phyloP scores from a whole-genome alignment of 2,888 invertebrate species.

The Cheiracanthium punctorium region DNA sequence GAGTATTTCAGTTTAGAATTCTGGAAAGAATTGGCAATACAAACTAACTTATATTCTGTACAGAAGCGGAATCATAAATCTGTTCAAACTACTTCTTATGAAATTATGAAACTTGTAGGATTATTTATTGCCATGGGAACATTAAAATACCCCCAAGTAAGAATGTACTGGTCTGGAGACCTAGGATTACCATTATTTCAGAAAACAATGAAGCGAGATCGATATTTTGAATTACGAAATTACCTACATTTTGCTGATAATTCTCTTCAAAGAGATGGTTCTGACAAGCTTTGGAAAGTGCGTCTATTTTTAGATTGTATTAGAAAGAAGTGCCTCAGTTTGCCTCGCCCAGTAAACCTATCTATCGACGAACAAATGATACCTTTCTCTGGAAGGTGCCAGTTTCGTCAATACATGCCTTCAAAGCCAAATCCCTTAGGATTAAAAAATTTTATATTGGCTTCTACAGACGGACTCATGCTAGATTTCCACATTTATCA shows the following conservation, averaged over 20 bases:
- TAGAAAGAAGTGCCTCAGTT: neutral
- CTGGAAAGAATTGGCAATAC: neutral
- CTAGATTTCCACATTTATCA: slow-evolving; percentile 70
- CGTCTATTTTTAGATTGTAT: neutral
- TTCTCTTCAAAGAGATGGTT: neutral
- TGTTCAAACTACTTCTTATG: neutral
- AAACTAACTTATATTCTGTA: neutral
- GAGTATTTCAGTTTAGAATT: neutral
- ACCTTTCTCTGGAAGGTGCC: slow-evolving; percentile 73
- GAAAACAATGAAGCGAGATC: neutral
- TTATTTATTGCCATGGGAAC: neutral
- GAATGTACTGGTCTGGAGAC: neutral
- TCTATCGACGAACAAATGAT: slow-evolving; percentile 74
- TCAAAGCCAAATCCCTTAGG: slow-evolving; percentile 74
- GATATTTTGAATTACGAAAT: neutral
- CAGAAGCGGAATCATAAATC: neutral
- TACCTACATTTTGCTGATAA: neutral
- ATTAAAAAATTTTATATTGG: slow-evolving; percentile 75
- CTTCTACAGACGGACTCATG: slow-evolving; percentile 72
- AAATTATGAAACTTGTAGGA: neutral
- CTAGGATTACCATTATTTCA: neutral
- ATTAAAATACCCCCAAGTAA: neutral
- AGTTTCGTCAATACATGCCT: slow-evolving; percentile 62
- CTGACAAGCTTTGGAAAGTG: neutral
- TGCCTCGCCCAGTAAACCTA: slow-evolving; percentile 1